phyloP scores from a whole-genome alignment of 1,140 invertebrate species.

The Drosophila takahashii region DNA sequence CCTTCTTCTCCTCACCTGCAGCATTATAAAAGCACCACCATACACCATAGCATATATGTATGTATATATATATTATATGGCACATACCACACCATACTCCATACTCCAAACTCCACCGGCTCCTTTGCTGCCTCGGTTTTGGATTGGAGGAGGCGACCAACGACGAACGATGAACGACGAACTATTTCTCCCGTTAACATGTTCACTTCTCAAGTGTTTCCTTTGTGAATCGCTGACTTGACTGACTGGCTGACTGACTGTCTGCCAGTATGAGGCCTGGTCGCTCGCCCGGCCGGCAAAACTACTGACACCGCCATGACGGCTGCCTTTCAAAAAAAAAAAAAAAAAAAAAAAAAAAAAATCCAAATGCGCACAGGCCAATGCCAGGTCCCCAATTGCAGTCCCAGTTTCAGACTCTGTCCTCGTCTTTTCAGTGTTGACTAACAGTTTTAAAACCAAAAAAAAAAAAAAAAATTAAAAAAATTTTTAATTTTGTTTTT shows the following conservation, averaged over 20 bases:
- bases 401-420: conserved; percentile 21
- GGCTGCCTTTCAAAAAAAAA: conserved; percentile 73
- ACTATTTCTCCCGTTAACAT: conserved; percentile 78
- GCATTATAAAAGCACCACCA: conserved; percentile 8
- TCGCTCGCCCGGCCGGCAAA: conserved; percentile 67
- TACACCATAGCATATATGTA: background rate
- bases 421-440: conserved; percentile 16
- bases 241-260: conserved; percentile 58
- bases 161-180: conserved; percentile 23
- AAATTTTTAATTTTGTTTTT: too few relatives aligned
- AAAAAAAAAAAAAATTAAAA: background rate
- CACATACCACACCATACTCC: conserved; percentile 5
- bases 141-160: conserved; percentile 57
- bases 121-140: conserved; percentile 15
- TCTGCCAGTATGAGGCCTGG: conserved; percentile 69
- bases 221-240: conserved; percentile 60
- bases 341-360: conserved; percentile 21
- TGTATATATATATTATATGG: too few relatives aligned
- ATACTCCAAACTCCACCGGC: conserved; percentile 6
- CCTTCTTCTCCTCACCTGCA: conserved; percentile 25
- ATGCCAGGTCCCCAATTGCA: conserved; percentile 47
- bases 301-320: conserved; percentile 77
- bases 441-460: conserved; percentile 1
- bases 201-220: conserved; percentile 77
- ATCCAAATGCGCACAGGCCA: conserved; percentile 40